Evolutionary conservation across 2,888 invertebrate genomes (phyloP).

Genomic region (Nasonia oneida): DNA sequence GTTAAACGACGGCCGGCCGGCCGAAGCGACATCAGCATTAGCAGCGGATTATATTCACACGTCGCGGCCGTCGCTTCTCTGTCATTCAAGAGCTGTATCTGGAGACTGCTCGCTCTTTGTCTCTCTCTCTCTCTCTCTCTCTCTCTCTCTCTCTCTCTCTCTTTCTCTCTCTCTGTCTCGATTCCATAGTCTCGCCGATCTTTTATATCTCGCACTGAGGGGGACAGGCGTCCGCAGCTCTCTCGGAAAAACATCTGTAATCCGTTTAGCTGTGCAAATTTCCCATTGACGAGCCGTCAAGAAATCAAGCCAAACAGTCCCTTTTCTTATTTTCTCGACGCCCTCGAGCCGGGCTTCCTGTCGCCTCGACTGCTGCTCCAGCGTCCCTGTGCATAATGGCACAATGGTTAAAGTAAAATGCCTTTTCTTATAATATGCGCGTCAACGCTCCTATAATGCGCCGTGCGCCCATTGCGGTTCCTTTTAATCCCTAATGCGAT

Average conservation of each 20-base stretch:
- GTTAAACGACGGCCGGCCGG: slow-evolving; percentile 42
- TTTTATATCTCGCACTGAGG: slow-evolving; percentile 36
- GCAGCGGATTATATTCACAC: slow-evolving; percentile 64
- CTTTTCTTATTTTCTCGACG: slow-evolving; percentile 31
- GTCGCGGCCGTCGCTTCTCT: slow-evolving; percentile 11
- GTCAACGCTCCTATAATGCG: not conserved
- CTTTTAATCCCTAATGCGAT: slow-evolving; percentile 26
- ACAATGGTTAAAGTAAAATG: not conserved
- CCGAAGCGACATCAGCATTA: slow-evolving; percentile 63
- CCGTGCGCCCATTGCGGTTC: slow-evolving; percentile 3
- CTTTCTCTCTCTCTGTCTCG: not conserved
- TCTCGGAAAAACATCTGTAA: slow-evolving; percentile 77
- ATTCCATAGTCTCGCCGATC: not conserved
- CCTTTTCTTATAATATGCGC: not conserved
- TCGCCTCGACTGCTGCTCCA: too few relatives aligned
- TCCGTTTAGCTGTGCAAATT: slow-evolving; percentile 79
- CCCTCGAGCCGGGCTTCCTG: not conserved
- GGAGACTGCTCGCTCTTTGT: not conserved
- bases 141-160: not conserved
- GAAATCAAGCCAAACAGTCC: slow-evolving; percentile 25
- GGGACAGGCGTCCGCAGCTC: not conserved
- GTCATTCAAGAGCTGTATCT: slow-evolving; percentile 5
- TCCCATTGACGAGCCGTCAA: slow-evolving; percentile 71
- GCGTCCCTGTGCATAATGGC: not conserved
- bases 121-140: slow-evolving; percentile 1